Percentiles rank a stretch among this genome's conserved stretches.
Evolutionary conservation across 1,140 invertebrate genomes (phyloP).

Genomic region (Uloborus diversus): DNA sequence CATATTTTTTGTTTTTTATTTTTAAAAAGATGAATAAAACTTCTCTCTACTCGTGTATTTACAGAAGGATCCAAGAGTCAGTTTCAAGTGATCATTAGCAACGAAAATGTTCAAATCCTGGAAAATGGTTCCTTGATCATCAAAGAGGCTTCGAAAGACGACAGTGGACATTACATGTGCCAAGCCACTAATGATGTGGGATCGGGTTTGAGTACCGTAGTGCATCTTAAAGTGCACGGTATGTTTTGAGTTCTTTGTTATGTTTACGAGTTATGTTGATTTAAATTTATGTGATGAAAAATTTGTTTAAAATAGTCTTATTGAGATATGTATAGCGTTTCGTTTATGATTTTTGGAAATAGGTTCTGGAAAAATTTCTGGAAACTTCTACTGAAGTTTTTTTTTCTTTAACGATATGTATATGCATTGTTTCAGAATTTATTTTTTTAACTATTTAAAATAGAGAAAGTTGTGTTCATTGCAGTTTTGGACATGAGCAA

Average conservation of each 20-base stretch:
- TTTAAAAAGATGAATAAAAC: not conserved
- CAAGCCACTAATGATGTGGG: conserved; percentile 70
- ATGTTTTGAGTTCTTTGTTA: conserved; percentile 46
- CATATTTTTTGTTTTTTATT: no score
- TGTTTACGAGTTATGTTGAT: not conserved
- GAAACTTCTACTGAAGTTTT: not conserved
- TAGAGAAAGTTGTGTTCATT: no score
- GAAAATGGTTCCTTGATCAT: conserved; percentile 68
- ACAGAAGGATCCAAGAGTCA: conserved; percentile 42
- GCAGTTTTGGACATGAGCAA: no score
- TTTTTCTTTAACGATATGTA: no score
- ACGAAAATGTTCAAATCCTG: conserved; percentile 60
- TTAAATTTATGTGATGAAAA: no score
- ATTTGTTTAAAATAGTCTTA: not conserved
- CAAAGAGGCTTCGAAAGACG: conserved; percentile 62
- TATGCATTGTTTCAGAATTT: no score
- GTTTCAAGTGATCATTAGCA: conserved; percentile 59
- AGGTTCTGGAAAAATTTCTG: no score
- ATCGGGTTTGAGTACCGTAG: conserved; percentile 66
- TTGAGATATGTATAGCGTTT: not conserved
- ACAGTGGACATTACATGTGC: conserved; percentile 68
- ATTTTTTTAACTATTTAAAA: no score
- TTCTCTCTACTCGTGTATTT: not conserved
- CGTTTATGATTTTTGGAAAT: not conserved
- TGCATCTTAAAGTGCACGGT: conserved; percentile 67